A percentile compares a stretch with the other conserved stretches of the same genome.
Conservation (phyloP, 2,113 vertebrate species). For the Phyllopteryx taeniolatus region DNA sequence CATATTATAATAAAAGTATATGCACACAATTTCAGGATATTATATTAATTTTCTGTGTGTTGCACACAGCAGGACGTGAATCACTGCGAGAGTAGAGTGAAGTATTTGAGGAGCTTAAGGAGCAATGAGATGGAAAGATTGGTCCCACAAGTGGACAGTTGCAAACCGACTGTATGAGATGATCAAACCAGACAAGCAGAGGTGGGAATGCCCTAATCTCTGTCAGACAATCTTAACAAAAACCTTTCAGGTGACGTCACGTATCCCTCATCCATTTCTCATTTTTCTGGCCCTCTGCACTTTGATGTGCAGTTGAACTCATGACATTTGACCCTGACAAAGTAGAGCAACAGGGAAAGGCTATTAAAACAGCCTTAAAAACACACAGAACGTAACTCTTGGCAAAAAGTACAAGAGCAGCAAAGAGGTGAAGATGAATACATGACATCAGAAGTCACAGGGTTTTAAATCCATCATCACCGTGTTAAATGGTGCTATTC, state of each 20-base stretch:
- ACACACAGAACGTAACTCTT: neutral
- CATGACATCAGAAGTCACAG: constrained; percentile 8
- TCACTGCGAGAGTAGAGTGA: constrained; percentile 22
- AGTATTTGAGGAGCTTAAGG: constrained; percentile 8
- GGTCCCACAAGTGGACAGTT: constrained; percentile 25
- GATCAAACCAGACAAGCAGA: constrained; percentile 46
- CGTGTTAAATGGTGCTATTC: constrained; percentile 9
- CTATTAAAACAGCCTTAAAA: neutral
- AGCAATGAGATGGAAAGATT: constrained; percentile 11
- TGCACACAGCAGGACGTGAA: constrained; percentile 16
- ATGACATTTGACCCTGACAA: constrained; percentile 23
- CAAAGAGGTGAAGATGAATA: constrained; percentile 4
- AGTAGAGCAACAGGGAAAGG: neutral
- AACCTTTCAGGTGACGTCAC: constrained; percentile 25
- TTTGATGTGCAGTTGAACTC: constrained; percentile 13
- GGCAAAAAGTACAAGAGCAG: neutral
- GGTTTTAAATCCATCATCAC: constrained; percentile 35
- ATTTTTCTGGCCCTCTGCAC: constrained; percentile 25
- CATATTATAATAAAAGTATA: neutral
- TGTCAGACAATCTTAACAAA: constrained; percentile 30
- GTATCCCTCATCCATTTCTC: constrained; percentile 11
- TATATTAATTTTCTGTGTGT: constrained; percentile 19
- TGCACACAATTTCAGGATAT: neutral
- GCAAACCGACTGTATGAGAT: constrained; percentile 38
- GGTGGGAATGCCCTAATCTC: constrained; percentile 20